Percentiles rank a stretch among this genome's conserved stretches.
phyloP scores from a whole-genome alignment of 30 jellyfish, hydroid and myxozoan genomes.

The Aurelia coerulea region DNA sequence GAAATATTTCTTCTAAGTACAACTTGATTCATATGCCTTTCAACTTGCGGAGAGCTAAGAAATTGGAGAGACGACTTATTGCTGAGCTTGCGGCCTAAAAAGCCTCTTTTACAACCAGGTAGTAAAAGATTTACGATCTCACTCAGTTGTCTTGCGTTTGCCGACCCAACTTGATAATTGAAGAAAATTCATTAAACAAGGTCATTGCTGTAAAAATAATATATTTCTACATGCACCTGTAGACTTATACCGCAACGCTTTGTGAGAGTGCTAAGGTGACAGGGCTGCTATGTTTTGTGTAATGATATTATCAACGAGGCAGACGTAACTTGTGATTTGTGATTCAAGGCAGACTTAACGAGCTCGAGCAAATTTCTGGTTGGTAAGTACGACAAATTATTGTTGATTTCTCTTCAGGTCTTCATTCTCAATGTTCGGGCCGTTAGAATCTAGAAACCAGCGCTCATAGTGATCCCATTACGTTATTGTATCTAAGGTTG shows the following conservation, averaged over 20 bases:
- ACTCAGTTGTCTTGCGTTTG: neutral
- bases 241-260: constrained; percentile 40
- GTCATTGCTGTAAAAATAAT: constrained; percentile 21
- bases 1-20: neutral
- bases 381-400: too few species aligned
- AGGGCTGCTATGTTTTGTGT: neutral
- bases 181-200: constrained; percentile 23
- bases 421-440: too few species aligned
- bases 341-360: neutral
- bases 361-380: too few species aligned
- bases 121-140: neutral
- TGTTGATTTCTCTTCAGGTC: too few species aligned
- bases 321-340: neutral
- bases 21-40: constrained; percentile 5
- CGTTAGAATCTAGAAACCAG: too few species aligned
- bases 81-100: neutral
- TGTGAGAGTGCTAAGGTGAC: neutral
- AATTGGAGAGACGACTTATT: neutral
- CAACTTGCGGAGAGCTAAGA: constrained; percentile 14
- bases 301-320: neutral
- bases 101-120: neutral
- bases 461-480: too few species aligned
- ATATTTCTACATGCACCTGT: constrained; percentile 46
- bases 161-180: neutral
- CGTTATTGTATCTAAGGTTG: too few species aligned